Evolutionary conservation across 64 coral and sea anemone species (phyloP).

Genomic region (Platygyra sinensis): DNA sequence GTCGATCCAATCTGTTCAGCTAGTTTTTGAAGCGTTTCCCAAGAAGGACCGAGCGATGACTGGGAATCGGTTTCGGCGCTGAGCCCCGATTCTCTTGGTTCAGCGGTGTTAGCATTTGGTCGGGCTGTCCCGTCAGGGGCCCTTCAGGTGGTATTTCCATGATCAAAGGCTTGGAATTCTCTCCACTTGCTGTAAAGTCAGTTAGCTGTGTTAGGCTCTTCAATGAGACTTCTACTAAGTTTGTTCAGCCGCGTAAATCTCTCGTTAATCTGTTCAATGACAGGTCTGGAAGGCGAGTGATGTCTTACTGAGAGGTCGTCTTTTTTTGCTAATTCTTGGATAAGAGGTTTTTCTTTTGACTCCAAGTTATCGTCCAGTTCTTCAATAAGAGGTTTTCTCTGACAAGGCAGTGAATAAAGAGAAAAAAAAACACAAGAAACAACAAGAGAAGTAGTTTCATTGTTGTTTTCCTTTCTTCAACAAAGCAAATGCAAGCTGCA

Average conservation of each 20-base stretch:
- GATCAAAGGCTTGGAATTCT: background rate
- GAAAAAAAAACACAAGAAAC: background rate
- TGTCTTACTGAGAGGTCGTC: background rate
- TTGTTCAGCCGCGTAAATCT: slow-evolving; percentile 1
- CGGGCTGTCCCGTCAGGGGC: too few species aligned
- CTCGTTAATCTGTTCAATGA: slow-evolving; percentile 37
- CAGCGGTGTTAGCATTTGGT: background rate
- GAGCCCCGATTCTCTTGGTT: background rate
- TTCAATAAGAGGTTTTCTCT: slow-evolving; percentile 42
- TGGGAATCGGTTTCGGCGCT: background rate
- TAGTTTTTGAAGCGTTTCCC: slow-evolving; percentile 65
- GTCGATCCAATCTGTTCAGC: slow-evolving; percentile 80
- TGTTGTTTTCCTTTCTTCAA: too few species aligned
- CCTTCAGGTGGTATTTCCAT: background rate
- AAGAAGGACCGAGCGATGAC: background rate
- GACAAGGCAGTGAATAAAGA: background rate
- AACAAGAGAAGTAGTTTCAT: too few species aligned
- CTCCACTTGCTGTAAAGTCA: background rate
- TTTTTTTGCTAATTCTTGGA: slow-evolving; percentile 4
- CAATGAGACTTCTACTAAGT: slow-evolving; percentile 42
- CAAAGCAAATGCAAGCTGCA: too few species aligned
- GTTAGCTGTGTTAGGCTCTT: slow-evolving; percentile 26
- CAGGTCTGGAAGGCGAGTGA: background rate
- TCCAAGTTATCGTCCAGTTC: slow-evolving; percentile 3
- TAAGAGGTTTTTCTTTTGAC: background rate